Base-by-base conservation (phyloP, 1,140 invertebrate genomes). In the Nylanderia fulva region DNA sequence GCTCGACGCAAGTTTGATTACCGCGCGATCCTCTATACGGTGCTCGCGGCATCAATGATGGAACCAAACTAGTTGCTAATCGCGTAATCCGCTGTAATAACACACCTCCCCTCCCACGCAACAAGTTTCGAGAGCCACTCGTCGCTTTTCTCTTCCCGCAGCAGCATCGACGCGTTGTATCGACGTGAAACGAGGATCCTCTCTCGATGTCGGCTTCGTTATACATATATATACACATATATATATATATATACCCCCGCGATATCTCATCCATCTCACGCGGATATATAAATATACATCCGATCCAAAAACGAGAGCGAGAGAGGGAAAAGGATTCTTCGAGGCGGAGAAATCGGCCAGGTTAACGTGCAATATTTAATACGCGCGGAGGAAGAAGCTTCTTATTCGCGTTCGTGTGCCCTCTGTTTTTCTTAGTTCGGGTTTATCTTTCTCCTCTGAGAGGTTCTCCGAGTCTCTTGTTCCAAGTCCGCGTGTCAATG, bases 71-170 rank as follows among this genome's bases (percentile, higher is more conserved):
- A 82, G 77, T 85, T 85, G 33, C 75, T 82, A 61, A 69, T 63
- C 84, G 71, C 66, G 56, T 82, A 80, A 85, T 85, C 84, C 85
- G 52, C 69, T 54, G 68, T 74, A 69, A 74, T 83, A 86, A 75
- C 77, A 64, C 45, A 21, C 27, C 72, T 48, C 11, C 42, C 66
- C 42, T n/a, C 21, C 61, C 75, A 66, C 56, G 63, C 75, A 74
- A 84, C 72, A 79, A 66, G 77, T 72, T 76, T 69, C 60, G 61
- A 66, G 64, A 68, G 60, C 21, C 9, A 24, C 33, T 58, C 60
- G 29, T 52, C 61, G 9, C 27, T 5, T 42, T 48, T 48, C 33
- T 21, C 24, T 60, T 6, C n/a, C n/a, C n/a, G n/a, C 8, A 18
- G 5, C 18, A 3, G 3, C 24, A n/a, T n/a, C n/a, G n/a, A n/a